Conservation (phyloP, 2,113 vertebrate genomes). For the Callospermophilus lateralis region DNA sequence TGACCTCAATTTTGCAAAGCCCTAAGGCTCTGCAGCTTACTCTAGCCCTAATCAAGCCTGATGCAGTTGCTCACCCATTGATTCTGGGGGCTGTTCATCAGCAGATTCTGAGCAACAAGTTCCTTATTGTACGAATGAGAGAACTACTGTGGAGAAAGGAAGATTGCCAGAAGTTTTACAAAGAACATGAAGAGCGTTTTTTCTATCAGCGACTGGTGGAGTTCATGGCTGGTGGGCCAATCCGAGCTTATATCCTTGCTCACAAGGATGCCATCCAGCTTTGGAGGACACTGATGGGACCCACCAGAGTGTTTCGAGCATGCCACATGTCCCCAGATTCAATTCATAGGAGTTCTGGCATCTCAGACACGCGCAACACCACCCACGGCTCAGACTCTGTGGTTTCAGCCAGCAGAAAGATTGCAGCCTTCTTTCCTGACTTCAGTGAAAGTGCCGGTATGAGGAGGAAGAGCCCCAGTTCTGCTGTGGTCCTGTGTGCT, state of each 20-base stretch:
- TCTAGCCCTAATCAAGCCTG: too few species aligned
- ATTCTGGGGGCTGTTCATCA: too few species aligned
- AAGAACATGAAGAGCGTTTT: too few species aligned
- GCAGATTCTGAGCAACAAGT: too few species aligned
- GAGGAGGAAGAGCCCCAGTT: constrained; percentile 90
- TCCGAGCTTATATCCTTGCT: constrained; percentile 96
- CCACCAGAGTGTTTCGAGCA: constrained; percentile 96
- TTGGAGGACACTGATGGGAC: constrained; percentile 97
- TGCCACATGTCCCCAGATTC: constrained; percentile 89
- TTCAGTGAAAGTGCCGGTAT: constrained; percentile 91
- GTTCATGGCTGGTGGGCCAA: constrained; percentile 98
- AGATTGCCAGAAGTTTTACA: too few species aligned
- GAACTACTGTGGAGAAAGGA: too few species aligned
- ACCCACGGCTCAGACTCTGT: constrained; percentile 96
- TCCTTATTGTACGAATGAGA: too few species aligned
- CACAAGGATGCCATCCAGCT: constrained; percentile 91
- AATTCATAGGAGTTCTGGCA: constrained; percentile 93
- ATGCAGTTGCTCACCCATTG: too few species aligned
- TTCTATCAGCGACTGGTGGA: constrained; percentile 98
- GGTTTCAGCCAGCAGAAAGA: constrained; percentile 94
- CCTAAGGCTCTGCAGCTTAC: too few species aligned
- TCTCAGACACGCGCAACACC: constrained; percentile 97
- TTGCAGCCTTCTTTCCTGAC: constrained; percentile 95
- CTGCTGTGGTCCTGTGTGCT: constrained; percentile 84
- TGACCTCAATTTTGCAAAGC: too few species aligned